Evolutionary conservation across 2,113 vertebrate genomes (phyloP).

Genomic region (Epinephelus lanceolatus): DNA sequence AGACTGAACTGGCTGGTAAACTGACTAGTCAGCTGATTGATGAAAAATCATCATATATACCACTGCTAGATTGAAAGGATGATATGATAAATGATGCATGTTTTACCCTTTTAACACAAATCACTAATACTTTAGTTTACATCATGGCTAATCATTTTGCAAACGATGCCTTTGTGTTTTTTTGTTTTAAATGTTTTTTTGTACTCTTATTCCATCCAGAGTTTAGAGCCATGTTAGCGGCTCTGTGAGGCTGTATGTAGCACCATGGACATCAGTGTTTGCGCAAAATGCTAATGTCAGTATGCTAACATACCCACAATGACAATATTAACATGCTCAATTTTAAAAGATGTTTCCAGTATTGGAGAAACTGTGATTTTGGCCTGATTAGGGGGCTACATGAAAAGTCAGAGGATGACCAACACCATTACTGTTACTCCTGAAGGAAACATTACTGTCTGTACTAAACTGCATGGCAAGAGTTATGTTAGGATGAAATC

Average conservation of each 20-base stretch:
- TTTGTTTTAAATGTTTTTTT: not conserved
- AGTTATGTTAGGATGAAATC: too few species aligned
- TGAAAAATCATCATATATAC: not conserved
- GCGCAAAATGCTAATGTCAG: not conserved
- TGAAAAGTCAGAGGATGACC: too few species aligned
- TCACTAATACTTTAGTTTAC: not conserved
- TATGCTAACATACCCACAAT: not conserved
- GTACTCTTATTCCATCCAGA: not conserved
- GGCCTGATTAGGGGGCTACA: too few species aligned
- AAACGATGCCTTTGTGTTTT: not conserved
- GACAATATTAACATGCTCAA: not conserved
- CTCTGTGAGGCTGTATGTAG: not conserved
- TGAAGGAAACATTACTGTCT: too few species aligned
- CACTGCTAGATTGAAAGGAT: not conserved
- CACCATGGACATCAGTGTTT: not conserved
- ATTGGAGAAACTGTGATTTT: not conserved
- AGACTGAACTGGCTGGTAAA: not conserved
- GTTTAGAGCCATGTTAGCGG: not conserved
- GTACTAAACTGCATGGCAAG: too few species aligned
- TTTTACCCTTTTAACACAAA: not conserved
- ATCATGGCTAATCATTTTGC: not conserved
- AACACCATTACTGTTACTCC: too few species aligned
- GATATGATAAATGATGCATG: not conserved
- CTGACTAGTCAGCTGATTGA: not conserved
- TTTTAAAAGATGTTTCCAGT: not conserved